Evolutionary conservation across 1,140 invertebrate species (phyloP).

Genomic region (Drosophila saltans): DNA sequence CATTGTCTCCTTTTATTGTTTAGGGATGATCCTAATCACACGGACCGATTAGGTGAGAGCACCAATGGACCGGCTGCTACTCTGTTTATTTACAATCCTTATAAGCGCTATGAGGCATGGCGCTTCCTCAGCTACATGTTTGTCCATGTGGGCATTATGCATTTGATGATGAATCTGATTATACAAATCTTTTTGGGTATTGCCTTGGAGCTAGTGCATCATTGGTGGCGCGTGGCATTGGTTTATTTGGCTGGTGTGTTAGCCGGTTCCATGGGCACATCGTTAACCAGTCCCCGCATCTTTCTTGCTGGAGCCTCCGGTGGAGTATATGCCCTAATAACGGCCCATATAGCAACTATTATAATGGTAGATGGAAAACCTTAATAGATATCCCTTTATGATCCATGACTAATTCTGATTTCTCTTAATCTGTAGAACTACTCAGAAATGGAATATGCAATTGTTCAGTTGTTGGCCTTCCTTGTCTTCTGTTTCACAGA

Average conservation of each 20-base stretch:
- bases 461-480: slow-evolving; percentile 91
- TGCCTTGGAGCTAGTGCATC: slow-evolving; percentile 97
- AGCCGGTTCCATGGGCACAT: slow-evolving; percentile 95
- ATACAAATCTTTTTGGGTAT: slow-evolving; percentile 96
- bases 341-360: slow-evolving; percentile 97
- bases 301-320: slow-evolving; percentile 97
- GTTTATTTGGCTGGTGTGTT: slow-evolving; percentile 93
- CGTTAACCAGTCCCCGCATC: slow-evolving; percentile 93
- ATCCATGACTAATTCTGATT: too few species aligned
- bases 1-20: neutral
- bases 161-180: slow-evolving; percentile 95
- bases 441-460: slow-evolving; percentile 95
- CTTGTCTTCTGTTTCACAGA: slow-evolving; percentile 89
- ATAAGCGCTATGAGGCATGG: slow-evolving; percentile 94
- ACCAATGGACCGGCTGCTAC: slow-evolving; percentile 89
- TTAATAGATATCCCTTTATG: too few species aligned
- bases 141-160: slow-evolving; percentile 95
- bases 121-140: slow-evolving; percentile 98
- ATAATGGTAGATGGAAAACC: slow-evolving; percentile 88
- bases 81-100: slow-evolving; percentile 95
- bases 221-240: slow-evolving; percentile 94
- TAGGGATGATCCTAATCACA: slow-evolving; percentile 78
- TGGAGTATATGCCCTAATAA: slow-evolving; percentile 97
- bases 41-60: slow-evolving; percentile 76
- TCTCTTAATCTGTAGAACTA: slow-evolving; percentile 88